Evolutionary conservation across 2,888 invertebrate species (phyloP).

Genomic region (Archips xylosteana): DNA sequence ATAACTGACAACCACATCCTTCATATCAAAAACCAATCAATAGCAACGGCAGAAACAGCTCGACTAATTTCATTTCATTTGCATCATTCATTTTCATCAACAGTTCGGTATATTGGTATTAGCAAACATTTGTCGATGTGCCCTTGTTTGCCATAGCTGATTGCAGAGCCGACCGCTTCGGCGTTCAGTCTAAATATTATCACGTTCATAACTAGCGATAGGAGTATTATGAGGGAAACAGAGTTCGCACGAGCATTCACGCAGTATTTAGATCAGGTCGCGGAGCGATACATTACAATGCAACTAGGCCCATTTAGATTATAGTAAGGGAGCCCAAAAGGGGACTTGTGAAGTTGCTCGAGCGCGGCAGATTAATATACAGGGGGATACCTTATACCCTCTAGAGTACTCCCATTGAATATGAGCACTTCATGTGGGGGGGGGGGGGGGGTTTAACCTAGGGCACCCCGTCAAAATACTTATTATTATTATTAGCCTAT

Average conservation of each 20-base stretch:
- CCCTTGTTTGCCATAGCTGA: slow-evolving; percentile 34
- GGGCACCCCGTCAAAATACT: too few relatives aligned
- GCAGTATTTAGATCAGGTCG: neutral
- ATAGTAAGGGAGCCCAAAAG: too few relatives aligned
- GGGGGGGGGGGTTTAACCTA: too few relatives aligned
- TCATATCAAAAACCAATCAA: slow-evolving; percentile 1
- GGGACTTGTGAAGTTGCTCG: too few relatives aligned
- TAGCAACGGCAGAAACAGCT: neutral
- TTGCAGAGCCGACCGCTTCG: slow-evolving; percentile 11
- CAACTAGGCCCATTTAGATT: too few relatives aligned
- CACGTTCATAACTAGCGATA: neutral
- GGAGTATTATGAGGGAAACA: neutral
- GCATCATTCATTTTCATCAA: slow-evolving; percentile 13
- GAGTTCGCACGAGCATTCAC: neutral
- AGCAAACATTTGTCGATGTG: slow-evolving; percentile 39
- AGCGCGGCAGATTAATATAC: too few relatives aligned
- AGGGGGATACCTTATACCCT: too few relatives aligned
- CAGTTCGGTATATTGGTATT: slow-evolving; percentile 20
- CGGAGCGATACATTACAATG: neutral
- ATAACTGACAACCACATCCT: too few relatives aligned
- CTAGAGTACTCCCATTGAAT: too few relatives aligned
- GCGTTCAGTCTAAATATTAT: neutral
- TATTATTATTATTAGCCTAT: too few relatives aligned
- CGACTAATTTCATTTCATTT: slow-evolving; percentile 21
- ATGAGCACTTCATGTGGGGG: too few relatives aligned